A percentile compares a stretch with the other conserved stretches of the same genome.
phyloP scores from a whole-genome alignment of 37 sponge, comb jelly and placozoan species.

The Amphimedon queenslandica region DNA sequence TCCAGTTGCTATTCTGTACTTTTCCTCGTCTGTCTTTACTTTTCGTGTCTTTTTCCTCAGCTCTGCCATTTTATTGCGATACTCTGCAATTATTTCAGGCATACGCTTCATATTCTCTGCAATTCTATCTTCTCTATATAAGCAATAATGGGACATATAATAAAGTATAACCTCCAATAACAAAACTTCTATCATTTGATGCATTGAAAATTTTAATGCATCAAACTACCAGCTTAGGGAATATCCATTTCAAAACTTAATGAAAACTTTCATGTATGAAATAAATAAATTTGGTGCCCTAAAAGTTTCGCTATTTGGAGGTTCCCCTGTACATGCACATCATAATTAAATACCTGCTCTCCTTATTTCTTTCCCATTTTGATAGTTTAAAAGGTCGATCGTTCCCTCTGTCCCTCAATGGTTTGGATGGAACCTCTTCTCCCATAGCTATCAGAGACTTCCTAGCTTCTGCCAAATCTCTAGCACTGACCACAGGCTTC shows the following conservation, averaged over 20 bases:
- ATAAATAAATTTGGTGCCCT: no score
- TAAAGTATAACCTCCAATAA: no score
- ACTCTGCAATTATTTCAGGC: slow-evolving; percentile 86
- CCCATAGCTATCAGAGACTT: slow-evolving; percentile 52
- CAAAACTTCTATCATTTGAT: no score
- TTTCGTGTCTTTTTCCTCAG: slow-evolving; percentile 34
- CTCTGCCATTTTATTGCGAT: slow-evolving; percentile 49
- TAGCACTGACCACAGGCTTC: slow-evolving; percentile 59
- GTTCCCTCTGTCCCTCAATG: slow-evolving; percentile 60
- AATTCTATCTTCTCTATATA: slow-evolving; percentile 51
- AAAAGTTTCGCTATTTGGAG: no score
- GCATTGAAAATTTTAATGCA: not conserved
- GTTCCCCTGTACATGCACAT: not conserved
- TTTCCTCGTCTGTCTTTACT: slow-evolving; percentile 43
- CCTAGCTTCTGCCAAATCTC: slow-evolving; percentile 37
- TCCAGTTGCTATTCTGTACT: slow-evolving; percentile 67
- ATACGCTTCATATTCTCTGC: slow-evolving; percentile 85
- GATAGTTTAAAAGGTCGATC: slow-evolving; percentile 70
- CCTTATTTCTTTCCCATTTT: slow-evolving; percentile 70
- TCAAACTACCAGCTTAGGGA: no score
- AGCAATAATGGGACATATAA: no score
- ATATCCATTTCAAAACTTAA: no score
- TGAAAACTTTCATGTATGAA: no score
- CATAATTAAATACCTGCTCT: slow-evolving; percentile 45
- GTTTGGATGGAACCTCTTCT: slow-evolving; percentile 75